Conservation (phyloP, 2,797 vertebrate species). For the Dendrocincla fuliginosa region DNA sequence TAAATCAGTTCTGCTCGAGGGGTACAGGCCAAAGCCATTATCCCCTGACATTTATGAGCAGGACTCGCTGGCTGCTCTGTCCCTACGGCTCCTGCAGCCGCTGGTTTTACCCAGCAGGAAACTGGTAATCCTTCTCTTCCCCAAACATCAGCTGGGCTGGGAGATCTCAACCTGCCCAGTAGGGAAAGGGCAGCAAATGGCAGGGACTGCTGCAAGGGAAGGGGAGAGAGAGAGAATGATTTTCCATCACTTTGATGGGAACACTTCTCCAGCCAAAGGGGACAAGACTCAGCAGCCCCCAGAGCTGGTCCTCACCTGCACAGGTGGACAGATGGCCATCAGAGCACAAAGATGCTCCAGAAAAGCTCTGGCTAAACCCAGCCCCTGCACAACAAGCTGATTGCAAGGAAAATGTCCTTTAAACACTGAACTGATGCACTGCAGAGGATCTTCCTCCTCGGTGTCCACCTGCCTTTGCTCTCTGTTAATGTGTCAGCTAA, state of each 20-base stretch:
- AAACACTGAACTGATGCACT: neutral
- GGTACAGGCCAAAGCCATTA: neutral
- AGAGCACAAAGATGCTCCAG: neutral
- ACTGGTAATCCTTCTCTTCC: neutral
- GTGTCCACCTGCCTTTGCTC: neutral
- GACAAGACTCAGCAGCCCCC: neutral
- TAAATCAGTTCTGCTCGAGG: slow-evolving; percentile 21
- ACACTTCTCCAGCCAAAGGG: neutral
- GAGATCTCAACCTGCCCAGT: neutral
- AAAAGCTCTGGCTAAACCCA: neutral
- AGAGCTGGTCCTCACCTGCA: neutral
- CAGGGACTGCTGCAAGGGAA: accelerated
- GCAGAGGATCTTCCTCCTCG: neutral
- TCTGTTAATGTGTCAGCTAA: neutral
- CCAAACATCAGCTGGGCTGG: neutral
- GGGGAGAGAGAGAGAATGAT: neutral
- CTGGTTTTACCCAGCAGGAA: neutral
- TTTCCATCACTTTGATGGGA: neutral
- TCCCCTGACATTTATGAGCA: neutral
- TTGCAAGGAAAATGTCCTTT: neutral
- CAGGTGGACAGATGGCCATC: accelerated
- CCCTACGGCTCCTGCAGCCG: neutral
- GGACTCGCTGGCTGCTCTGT: neutral
- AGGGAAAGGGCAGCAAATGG: neutral
- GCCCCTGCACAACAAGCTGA: neutral